Percentiles rank a stretch among this genome's conserved stretches.
These are phyloP conservation scores for Hippocampus barbouri DNA, from an alignment of 2,113 vertebrate species.

Conservation along the genomic window DNA sequence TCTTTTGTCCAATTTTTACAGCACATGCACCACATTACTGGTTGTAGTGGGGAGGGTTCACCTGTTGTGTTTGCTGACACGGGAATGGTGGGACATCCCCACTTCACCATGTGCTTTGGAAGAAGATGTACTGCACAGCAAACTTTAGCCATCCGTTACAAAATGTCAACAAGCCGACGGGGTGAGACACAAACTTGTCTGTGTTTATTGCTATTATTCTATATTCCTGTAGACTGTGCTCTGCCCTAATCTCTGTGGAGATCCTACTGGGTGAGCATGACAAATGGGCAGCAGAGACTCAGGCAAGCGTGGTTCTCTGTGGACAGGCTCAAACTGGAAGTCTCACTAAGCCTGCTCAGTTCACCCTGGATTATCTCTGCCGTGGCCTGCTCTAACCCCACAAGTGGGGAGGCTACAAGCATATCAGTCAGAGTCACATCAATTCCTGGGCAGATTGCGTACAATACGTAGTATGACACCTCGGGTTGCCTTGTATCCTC, in stretches of 20 bases:
- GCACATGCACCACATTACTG: background rate
- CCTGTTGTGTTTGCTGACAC: constrained; percentile 30
- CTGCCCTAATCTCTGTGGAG: constrained; percentile 67
- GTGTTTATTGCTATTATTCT: constrained; percentile 73
- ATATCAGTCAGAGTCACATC: background rate
- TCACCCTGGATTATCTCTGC: constrained; percentile 63
- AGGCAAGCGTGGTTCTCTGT: constrained; percentile 66
- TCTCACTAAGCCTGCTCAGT: constrained; percentile 65
- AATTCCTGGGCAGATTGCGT: constrained; percentile 1
- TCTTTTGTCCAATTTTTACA: constrained; percentile 25
- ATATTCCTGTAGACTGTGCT: constrained; percentile 65
- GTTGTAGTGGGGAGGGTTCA: background rate
- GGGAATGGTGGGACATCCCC: constrained; percentile 10
- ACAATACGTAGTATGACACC: background rate
- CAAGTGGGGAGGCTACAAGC: constrained; percentile 33
- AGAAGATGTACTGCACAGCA: constrained; percentile 53
- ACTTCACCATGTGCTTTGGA: constrained; percentile 24
- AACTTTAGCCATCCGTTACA: constrained; percentile 70
- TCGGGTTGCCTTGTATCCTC: background rate
- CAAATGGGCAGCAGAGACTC: constrained; percentile 68
- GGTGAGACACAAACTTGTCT: constrained; percentile 67
- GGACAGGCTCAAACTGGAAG: constrained; percentile 62
- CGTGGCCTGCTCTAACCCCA: constrained; percentile 56
- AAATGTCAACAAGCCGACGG: constrained; percentile 58
- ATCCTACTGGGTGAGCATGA: constrained; percentile 70